Evolutionary conservation across 2,113 vertebrate species (phyloP).

Genomic region (Hydrolagus affinis): DNA sequence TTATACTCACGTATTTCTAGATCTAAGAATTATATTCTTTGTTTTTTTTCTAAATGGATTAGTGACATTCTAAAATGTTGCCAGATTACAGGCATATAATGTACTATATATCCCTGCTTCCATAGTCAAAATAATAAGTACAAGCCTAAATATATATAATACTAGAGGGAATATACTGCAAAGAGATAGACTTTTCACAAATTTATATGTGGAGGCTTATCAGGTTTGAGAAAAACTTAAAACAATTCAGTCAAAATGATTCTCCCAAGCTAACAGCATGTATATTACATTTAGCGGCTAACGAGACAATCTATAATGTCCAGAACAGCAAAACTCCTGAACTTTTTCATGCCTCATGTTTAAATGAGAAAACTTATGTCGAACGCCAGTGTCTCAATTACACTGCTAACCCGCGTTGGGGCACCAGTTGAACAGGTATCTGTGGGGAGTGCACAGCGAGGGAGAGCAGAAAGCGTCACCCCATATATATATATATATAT

Average conservation of each 20-base stretch:
- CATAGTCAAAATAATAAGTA: constrained; percentile 30
- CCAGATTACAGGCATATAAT: constrained; percentile 1
- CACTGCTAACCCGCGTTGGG: not conserved
- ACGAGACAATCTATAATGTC: constrained; percentile 15
- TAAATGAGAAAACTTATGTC: constrained; percentile 11
- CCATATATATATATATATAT: no score
- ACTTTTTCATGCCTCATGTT: constrained; percentile 18
- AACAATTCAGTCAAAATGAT: constrained; percentile 15
- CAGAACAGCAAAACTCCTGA: constrained; percentile 28
- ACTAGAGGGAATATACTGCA: constrained; percentile 25
- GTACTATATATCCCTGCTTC: not conserved
- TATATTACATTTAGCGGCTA: constrained; percentile 24
- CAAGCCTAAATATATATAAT: constrained; percentile 30
- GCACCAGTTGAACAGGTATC: constrained; percentile 1
- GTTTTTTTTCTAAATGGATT: constrained; percentile 12
- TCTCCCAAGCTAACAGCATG: constrained; percentile 29
- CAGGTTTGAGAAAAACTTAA: constrained; percentile 18
- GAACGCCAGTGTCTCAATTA: not conserved
- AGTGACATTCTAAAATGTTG: constrained; percentile 24
- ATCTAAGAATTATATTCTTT: constrained; percentile 24
- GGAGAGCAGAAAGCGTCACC: not conserved
- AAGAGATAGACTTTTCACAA: constrained; percentile 23
- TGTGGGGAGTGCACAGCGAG: not conserved
- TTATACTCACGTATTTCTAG: constrained; percentile 20
- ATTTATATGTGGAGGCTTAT: constrained; percentile 12